Conservation (phyloP, 2,797 vertebrate species). For the Myripristis jacobus region DNA sequence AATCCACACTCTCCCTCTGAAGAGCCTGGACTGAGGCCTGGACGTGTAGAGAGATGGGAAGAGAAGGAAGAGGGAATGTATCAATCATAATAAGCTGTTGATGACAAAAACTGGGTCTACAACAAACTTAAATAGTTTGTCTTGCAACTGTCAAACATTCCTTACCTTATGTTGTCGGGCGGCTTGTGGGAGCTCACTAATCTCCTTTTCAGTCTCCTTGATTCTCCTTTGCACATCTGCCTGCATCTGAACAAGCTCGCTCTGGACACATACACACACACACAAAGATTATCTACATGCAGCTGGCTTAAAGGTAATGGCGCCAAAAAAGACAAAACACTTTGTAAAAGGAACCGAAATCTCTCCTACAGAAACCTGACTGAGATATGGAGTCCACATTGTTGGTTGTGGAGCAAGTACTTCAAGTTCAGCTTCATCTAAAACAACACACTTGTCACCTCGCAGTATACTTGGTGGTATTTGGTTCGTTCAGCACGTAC, state of each 20-base stretch:
- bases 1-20: constrained; percentile 66
- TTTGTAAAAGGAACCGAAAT: background rate
- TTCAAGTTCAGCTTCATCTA: constrained; percentile 39
- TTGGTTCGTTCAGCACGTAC: constrained; percentile 54
- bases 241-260: constrained; percentile 72
- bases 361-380: background rate
- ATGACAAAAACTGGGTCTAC: background rate
- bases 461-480: background rate
- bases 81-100: background rate
- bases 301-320: background rate
- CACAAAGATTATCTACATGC: background rate
- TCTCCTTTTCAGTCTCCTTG: constrained; percentile 57
- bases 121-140: background rate
- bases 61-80: background rate
- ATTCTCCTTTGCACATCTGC: constrained; percentile 60
- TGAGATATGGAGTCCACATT: background rate
- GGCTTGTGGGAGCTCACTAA: constrained; percentile 63
- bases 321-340: background rate
- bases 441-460: constrained; percentile 13
- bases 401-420: constrained; percentile 32
- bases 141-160: background rate
- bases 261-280: constrained; percentile 58
- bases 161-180: constrained; percentile 71
- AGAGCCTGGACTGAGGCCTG: constrained; percentile 78
- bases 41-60: background rate